Base-by-base conservation (phyloP, 2,797 vertebrate genomes). In the Molossus alvarezi region DNA sequence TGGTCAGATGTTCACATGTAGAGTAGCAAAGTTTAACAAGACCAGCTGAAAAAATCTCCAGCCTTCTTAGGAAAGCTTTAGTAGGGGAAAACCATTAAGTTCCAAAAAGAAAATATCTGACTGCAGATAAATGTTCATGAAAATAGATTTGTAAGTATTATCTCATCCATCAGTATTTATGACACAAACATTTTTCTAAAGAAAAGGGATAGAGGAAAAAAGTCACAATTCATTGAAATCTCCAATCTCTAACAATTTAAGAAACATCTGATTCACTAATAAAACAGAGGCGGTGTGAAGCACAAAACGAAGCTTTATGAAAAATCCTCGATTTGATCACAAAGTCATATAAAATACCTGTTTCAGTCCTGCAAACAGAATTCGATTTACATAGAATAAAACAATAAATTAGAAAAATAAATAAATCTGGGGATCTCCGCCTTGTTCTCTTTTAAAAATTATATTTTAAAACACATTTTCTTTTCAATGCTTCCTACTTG, bases 381-480 rank as follows among this genome's bases (percentile, higher is more conserved):
- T 65, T 88, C 11, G 37, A 91, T 77, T 93, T 94, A 75, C 60
- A 72, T 13, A 76, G 60, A 88, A 86, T 71, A 79, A 92, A 77
- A 62, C 51, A 23, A 45, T 77, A 81, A 80, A 77, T 76, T 45
- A 45, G 6, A 29, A 85, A 77, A 87, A 33, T 33, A 33, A 73
- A 62, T 15, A 14, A 53, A 91, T 71, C 76, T 84, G 10, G 53
- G 60, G n/a, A 71, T 33, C 81, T 94, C 51, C 92, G 29, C 23
- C 76, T 90, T 86, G 12, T 82, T 92, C 29, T 85, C 37, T 93
- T 81, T 77, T 79, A 18, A 72, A 94, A 89, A 80, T 9, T 81
- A 13, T 83, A 90, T 91, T 95, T 91, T 82, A 76, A 92, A 96
- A 86, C 3, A 45, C 51, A 67, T 84, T 91, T 48, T 87, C 75